Evolutionary conservation across 1,140 invertebrate species (phyloP).

Genomic region (Agrilus planipennis): DNA sequence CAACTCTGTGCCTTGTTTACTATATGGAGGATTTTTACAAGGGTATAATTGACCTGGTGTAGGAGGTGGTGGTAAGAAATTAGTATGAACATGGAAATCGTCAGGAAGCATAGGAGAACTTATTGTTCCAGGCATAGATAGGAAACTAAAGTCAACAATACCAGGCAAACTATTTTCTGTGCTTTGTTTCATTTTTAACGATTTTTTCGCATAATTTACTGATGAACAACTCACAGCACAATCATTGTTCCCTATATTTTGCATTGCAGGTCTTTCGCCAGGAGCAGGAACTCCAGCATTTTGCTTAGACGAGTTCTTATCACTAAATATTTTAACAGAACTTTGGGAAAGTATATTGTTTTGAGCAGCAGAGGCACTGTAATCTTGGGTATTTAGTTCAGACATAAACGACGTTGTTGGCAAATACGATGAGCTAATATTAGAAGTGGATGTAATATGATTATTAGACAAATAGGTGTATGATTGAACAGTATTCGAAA

Average conservation of each 20-base stretch:
- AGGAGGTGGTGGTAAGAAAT: constrained; percentile 26
- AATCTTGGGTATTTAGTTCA: constrained; percentile 15
- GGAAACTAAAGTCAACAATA: constrained; percentile 30
- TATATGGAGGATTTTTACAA: constrained; percentile 30
- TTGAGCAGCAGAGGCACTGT: constrained; percentile 10
- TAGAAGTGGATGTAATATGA: constrained; percentile 18
- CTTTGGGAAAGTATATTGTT: background rate
- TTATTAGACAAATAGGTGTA: constrained; percentile 19
- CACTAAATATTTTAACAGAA: background rate
- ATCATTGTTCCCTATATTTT: background rate
- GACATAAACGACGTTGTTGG: constrained; percentile 22
- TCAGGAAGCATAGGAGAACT: constrained; percentile 33
- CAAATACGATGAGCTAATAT: constrained; percentile 23
- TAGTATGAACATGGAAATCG: constrained; percentile 28
- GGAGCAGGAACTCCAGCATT: constrained; percentile 1
- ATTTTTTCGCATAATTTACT: constrained; percentile 14
- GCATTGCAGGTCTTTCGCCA: background rate
- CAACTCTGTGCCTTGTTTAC: constrained; percentile 17
- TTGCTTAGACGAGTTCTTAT: constrained; percentile 7
- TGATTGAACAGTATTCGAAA: constrained; percentile 19
- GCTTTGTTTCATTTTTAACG: constrained; percentile 12
- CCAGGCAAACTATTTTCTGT: constrained; percentile 16
- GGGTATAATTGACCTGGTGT: constrained; percentile 24
- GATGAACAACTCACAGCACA: constrained; percentile 5
- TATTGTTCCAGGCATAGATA: constrained; percentile 28